phyloP scores from a whole-genome alignment of 2,888 invertebrate genomes.

The Hydroisotoma schaefferi region DNA sequence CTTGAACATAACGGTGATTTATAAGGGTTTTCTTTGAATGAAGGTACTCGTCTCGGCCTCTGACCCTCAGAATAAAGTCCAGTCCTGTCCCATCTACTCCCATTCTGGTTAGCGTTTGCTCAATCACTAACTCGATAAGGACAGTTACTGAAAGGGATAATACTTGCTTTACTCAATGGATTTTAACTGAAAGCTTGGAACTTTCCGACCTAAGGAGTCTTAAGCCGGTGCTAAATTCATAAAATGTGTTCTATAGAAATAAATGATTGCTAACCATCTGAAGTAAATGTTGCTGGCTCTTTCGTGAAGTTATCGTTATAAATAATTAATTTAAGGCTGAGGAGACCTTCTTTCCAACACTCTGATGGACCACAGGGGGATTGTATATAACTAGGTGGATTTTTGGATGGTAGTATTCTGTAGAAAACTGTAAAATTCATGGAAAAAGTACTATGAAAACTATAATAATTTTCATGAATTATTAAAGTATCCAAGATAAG shows the following conservation, averaged over 20 bases:
- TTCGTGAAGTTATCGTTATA: conserved; percentile 61
- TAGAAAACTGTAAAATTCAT: conserved; percentile 65
- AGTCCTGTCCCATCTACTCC: conserved; percentile 69
- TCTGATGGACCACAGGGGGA: conserved; percentile 77
- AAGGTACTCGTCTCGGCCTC: conserved; percentile 85
- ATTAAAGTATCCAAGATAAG: conserved; percentile 9
- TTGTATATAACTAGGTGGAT: conserved; percentile 84
- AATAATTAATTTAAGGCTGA: conserved; percentile 86
- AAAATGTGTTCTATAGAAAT: too few relatives aligned
- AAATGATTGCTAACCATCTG: conserved; percentile 71
- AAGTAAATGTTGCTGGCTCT: conserved; percentile 79
- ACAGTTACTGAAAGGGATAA: conserved; percentile 82
- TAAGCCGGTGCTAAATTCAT: too few relatives aligned
- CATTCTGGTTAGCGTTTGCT: conserved; percentile 76
- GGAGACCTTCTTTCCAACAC: conserved; percentile 69
- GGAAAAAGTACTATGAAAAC: too few relatives aligned
- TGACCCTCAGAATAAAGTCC: conserved; percentile 71
- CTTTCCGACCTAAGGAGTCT: too few relatives aligned
- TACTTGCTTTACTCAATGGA: too few relatives aligned
- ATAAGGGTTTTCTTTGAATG: conserved; percentile 76
- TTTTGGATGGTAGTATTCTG: conserved; percentile 66
- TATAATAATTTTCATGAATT: conserved; percentile 2
- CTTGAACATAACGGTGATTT: conserved; percentile 89
- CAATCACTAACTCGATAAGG: conserved; percentile 78
- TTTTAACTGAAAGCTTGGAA: too few relatives aligned